These are phyloP conservation scores for Laupala kohalensis DNA, from an alignment of 1,140 invertebrate species.

Conservation along the genomic window DNA sequence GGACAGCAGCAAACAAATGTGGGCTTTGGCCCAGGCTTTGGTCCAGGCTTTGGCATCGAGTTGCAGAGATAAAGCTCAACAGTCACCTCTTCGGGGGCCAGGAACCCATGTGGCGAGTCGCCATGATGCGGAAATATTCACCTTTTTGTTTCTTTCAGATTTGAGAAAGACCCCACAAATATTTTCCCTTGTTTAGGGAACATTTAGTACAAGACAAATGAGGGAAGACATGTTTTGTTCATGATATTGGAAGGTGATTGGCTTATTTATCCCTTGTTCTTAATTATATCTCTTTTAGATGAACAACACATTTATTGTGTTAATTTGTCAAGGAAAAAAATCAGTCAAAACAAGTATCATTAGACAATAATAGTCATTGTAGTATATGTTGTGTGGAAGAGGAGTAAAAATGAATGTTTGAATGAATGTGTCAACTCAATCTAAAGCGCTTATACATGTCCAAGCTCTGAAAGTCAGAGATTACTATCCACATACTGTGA, in stretches of 20 bases:
- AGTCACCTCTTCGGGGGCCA: background rate
- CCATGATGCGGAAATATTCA: background rate
- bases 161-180: background rate
- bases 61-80: slow-evolving; percentile 6
- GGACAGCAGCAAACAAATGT: slow-evolving; percentile 1
- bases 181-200: background rate
- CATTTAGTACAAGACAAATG: background rate
- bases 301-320: background rate
- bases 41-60: slow-evolving; percentile 1
- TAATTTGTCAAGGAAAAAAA: background rate
- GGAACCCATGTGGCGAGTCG: background rate
- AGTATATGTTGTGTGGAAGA: background rate
- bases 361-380: slow-evolving; percentile 8
- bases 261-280: background rate
- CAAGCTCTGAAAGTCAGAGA: background rate
- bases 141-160: background rate
- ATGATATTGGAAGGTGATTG: background rate
- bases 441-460: background rate
- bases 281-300: slow-evolving; percentile 1
- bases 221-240: background rate
- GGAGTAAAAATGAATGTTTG: background rate
- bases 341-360: background rate
- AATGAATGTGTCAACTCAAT: background rate
- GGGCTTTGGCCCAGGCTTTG: background rate
- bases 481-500: background rate